A percentile compares a stretch with the other conserved stretches of the same genome.
Conservation (phyloP, 2,888 invertebrate species). For the Hedychridium roseum region DNA sequence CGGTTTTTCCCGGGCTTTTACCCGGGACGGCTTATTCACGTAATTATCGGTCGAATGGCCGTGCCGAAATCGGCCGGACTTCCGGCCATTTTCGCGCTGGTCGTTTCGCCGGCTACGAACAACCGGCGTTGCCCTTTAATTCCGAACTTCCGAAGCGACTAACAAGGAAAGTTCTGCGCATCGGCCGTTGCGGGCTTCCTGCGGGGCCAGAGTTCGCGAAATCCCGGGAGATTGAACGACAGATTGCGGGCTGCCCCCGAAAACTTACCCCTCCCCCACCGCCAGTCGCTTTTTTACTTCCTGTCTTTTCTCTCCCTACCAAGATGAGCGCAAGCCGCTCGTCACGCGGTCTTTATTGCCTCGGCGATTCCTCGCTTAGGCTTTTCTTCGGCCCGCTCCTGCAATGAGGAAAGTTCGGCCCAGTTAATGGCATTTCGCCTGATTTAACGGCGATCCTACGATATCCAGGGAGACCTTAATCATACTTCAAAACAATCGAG, state of each 20-base stretch:
- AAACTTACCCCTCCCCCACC: too few species aligned
- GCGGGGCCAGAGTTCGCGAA: neutral
- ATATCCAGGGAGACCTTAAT: too few species aligned
- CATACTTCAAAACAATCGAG: too few species aligned
- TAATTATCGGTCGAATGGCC: neutral
- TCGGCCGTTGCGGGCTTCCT: neutral
- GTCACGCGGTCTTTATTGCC: too few species aligned
- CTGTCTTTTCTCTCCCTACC: too few species aligned
- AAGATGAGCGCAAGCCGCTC: too few species aligned
- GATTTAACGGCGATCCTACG: too few species aligned
- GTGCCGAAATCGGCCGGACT: neutral
- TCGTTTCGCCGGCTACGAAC: neutral
- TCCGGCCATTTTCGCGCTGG: neutral
- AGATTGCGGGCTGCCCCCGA: constrained; percentile 8
- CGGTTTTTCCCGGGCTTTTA: neutral
- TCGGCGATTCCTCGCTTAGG: too few species aligned
- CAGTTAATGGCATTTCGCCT: too few species aligned
- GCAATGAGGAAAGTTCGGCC: too few species aligned
- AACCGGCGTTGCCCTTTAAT: constrained; percentile 6
- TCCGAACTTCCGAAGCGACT: constrained; percentile 7
- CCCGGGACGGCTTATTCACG: neutral
- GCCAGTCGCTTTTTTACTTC: too few species aligned
- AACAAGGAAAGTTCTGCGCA: constrained; percentile 6
- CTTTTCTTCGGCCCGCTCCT: too few species aligned
- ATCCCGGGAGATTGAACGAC: constrained; percentile 7